Evolutionary conservation across 2,888 invertebrate species (phyloP), one percentile per base, ranked within the genome.

Genomic region (Spialia ferax): DNA sequence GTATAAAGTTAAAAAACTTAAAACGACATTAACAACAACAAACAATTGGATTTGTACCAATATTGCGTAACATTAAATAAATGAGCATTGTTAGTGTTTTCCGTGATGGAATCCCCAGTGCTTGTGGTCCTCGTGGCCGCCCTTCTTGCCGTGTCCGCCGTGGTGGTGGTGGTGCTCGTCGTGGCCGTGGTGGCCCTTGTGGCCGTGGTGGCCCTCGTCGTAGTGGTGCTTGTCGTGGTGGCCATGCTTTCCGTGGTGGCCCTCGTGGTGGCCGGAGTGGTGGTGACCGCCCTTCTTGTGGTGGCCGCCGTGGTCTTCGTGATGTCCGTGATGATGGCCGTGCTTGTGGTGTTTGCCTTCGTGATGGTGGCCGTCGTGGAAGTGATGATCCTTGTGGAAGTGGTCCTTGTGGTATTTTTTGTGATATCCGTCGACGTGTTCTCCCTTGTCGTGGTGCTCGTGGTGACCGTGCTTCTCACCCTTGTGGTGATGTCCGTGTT

Each of bases 391-490:
- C 91, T 97, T 97, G 84, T 97, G 96, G 90, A 96, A 97, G 87
- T 97, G 97, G 78, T 97, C 97, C 87, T 97, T 97, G 89, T 97
- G 97, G 79, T 96, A 95, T 79, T 97, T 97, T 90, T 97, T 96
- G 86, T 97, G 97, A 88, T 96, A 97, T 7, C 97, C 97, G 75
- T 96, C 95, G 65, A 95, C 95, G 78, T 97, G 96, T 78, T 97
- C 96, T 0, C 97, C 97, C 82, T 97, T 97, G 81, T 97, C 97
- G 87, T 97, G 97, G 45, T 97, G 96, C 75, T 97, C 96, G 78
- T 97, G 96, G 79, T 97, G 96, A n/a, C 96, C 96, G 83, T 96
- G 96, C 81, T 97, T 97, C 35, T 95, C 96, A 6, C 96, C 97
- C 82, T 97, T 97, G 83, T 97, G 96, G 71, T 96, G 96, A 76